Evolutionary conservation across 1,140 invertebrate genomes (phyloP).

Genomic region (Neodiprion virginianus): DNA sequence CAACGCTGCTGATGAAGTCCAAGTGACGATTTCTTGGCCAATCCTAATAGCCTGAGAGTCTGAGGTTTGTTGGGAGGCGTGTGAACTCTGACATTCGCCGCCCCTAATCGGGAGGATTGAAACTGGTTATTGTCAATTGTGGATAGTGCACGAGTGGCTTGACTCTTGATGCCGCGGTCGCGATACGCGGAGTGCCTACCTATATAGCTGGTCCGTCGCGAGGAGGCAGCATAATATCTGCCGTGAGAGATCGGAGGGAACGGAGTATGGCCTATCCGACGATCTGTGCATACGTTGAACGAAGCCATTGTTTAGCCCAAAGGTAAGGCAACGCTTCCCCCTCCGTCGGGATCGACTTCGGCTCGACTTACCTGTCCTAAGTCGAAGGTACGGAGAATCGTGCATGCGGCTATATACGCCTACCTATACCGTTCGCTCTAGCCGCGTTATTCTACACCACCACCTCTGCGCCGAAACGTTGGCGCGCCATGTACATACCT

Average conservation of each 20-base stretch:
- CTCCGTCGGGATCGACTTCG: neutral
- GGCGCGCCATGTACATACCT: too few relatives aligned
- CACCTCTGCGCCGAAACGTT: too few relatives aligned
- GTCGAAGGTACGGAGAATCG: neutral
- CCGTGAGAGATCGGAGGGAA: conserved; percentile 4
- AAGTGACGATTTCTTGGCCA: too few relatives aligned
- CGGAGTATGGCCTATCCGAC: neutral
- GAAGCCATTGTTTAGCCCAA: neutral
- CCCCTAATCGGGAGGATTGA: too few relatives aligned
- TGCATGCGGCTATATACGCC: neutral
- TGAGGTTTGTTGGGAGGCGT: too few relatives aligned
- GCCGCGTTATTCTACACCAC: neutral
- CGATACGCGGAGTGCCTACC: too few relatives aligned
- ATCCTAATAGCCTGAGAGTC: too few relatives aligned
- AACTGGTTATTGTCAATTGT: too few relatives aligned
- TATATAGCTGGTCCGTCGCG: neutral
- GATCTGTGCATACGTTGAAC: conserved; percentile 4
- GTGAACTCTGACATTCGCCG: too few relatives aligned
- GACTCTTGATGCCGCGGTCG: too few relatives aligned
- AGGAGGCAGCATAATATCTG: neutral
- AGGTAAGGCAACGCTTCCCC: conserved; percentile 1
- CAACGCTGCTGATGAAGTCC: too few relatives aligned
- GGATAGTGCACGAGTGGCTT: too few relatives aligned
- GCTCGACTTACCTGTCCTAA: neutral
- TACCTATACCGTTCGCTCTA: neutral